A percentile compares a stretch with the other conserved stretches of the same genome.
Conservation (phyloP, 2,888 invertebrate genomes). For the Chouioia cunea region DNA sequence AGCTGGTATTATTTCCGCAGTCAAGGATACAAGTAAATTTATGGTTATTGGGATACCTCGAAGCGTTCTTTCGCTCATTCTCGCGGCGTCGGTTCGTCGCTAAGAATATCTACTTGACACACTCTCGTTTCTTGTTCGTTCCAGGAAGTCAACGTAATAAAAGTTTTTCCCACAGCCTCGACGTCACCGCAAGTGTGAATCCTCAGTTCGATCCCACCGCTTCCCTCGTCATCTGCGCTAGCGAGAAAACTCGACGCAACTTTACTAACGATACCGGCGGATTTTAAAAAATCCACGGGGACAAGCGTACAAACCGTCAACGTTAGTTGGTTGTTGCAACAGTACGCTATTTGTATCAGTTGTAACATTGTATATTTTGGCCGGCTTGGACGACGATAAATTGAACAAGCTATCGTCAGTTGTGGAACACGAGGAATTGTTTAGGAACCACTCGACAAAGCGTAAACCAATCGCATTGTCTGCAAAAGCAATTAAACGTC, state of each 20-base stretch:
- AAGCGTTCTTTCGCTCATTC: too few relatives aligned
- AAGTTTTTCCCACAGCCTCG: constrained; percentile 46
- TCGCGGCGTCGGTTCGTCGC: background rate
- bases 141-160: constrained; percentile 50
- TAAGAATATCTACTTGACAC: constrained; percentile 45
- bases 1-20: too few relatives aligned
- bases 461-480: constrained; percentile 60
- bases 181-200: constrained; percentile 49
- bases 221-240: constrained; percentile 47
- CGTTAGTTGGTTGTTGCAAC: background rate
- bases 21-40: too few relatives aligned
- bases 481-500: constrained; percentile 42
- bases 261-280: background rate
- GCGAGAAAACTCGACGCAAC: background rate
- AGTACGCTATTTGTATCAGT: constrained; percentile 24
- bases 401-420: constrained; percentile 56
- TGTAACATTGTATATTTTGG: constrained; percentile 54
- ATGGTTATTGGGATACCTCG: too few relatives aligned
- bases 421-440: constrained; percentile 51
- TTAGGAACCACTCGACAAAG: constrained; percentile 59
- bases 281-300: background rate
- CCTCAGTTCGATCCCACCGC: constrained; percentile 45
- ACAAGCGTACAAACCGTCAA: background rate
- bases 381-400: constrained; percentile 54
- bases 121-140: constrained; percentile 51